These are phyloP conservation scores for Solen grandis DNA, from an alignment of 1,140 invertebrate genomes.

Conservation along the genomic window DNA sequence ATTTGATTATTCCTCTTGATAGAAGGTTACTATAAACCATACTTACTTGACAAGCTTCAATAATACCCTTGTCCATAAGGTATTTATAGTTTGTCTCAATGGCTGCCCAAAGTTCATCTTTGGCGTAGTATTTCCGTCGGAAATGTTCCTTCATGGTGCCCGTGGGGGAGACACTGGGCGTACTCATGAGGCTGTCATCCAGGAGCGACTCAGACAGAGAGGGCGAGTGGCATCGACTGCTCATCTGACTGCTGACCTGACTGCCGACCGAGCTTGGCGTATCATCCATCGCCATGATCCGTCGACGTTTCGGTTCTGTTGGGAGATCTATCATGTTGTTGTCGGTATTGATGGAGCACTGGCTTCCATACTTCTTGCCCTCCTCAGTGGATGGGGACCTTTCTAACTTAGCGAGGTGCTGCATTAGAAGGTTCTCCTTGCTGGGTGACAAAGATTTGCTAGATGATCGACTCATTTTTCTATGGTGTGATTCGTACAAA, in stretches of 20 bases:
- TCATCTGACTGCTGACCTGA: slow-evolving; percentile 59
- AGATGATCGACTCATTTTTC: not conserved
- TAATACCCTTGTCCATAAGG: slow-evolving; percentile 95
- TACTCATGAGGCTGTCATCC: slow-evolving; percentile 62
- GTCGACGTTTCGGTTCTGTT: slow-evolving; percentile 65
- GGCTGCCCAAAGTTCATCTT: slow-evolving; percentile 93
- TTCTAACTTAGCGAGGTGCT: slow-evolving; percentile 31
- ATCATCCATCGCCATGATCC: slow-evolving; percentile 62
- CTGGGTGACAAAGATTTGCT: slow-evolving; percentile 39
- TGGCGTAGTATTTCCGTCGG: slow-evolving; percentile 68
- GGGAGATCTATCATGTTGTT: slow-evolving; percentile 56
- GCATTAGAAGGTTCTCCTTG: slow-evolving; percentile 41
- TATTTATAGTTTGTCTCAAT: slow-evolving; percentile 92
- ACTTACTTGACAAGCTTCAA: slow-evolving; percentile 90
- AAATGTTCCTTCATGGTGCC: slow-evolving; percentile 64
- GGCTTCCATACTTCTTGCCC: slow-evolving; percentile 46
- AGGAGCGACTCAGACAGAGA: slow-evolving; percentile 37
- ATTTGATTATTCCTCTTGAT: too few species aligned
- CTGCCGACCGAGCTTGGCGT: slow-evolving; percentile 44
- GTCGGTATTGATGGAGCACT: slow-evolving; percentile 42
- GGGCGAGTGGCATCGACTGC: slow-evolving; percentile 70
- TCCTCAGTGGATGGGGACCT: slow-evolving; percentile 47
- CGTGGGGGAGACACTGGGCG: slow-evolving; percentile 58
- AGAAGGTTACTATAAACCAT: too few species aligned
- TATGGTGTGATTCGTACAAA: not conserved